Evolutionary conservation across 35 echinoderm and acorn worm species (phyloP).

Genomic region (Holothuria glaberrima): DNA sequence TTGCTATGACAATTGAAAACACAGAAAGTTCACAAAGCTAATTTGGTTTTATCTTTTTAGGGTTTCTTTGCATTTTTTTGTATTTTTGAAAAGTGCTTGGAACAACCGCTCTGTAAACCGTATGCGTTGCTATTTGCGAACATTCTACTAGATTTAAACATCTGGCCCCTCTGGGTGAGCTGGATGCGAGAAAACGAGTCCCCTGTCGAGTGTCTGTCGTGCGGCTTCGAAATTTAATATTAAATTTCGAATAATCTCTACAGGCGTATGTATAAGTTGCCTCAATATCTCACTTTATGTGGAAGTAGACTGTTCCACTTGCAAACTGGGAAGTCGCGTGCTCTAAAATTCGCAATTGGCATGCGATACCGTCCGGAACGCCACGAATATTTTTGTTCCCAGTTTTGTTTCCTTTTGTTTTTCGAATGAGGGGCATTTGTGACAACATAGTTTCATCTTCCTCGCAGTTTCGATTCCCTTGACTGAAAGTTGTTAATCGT

Average conservation of each 20-base stretch:
- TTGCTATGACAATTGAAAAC: conserved; percentile 11
- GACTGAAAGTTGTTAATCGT: no score
- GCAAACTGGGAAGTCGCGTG: conserved; percentile 14
- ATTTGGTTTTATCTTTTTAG: no score
- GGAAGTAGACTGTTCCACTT: not conserved
- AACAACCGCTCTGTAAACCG: conserved; percentile 4
- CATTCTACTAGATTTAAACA: conserved; percentile 2
- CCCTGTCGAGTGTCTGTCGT: conserved; percentile 14
- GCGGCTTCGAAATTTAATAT: conserved; percentile 24
- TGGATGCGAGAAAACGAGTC: not conserved
- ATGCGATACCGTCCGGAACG: no score
- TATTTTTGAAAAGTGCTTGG: not conserved
- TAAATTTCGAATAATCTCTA: conserved; percentile 24
- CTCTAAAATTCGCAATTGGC: not conserved
- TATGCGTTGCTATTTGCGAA: conserved; percentile 25
- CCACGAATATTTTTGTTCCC: no score
- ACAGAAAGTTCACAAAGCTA: not conserved
- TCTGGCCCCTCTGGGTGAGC: conserved; percentile 38
- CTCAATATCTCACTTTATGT: no score
- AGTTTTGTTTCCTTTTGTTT: no score
- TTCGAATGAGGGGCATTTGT: no score
- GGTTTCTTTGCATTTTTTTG: no score
- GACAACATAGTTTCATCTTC: no score
- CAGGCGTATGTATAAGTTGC: no score
- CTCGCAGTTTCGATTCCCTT: no score